Evolutionary conservation across 2,797 vertebrate species (phyloP).

Genomic region (Chloroceryle inda): DNA sequence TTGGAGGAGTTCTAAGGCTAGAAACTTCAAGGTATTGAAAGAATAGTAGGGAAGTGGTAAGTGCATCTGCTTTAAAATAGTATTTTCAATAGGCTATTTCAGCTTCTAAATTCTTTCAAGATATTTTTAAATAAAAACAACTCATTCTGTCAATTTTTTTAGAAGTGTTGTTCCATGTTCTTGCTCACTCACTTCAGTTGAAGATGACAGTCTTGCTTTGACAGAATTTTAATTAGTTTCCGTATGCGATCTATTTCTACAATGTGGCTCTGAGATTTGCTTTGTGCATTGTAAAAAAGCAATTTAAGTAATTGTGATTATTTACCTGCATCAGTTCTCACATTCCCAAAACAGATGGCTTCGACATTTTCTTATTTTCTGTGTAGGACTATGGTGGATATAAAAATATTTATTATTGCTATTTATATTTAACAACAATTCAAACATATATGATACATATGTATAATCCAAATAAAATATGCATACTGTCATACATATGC

Average conservation of each 20-base stretch:
- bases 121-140: constrained; percentile 52
- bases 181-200: constrained; percentile 41
- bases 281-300: constrained; percentile 27
- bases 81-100: not conserved
- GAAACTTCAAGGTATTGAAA: not conserved
- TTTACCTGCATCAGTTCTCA: constrained; percentile 63
- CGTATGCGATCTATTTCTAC: constrained; percentile 72
- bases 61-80: not conserved
- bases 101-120: not conserved
- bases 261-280: constrained; percentile 65
- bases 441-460: not conserved
- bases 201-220: constrained; percentile 65
- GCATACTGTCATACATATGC: not conserved
- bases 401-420: not conserved
- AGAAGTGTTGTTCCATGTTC: constrained; percentile 54
- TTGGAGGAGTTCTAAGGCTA: not conserved
- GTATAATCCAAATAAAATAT: not conserved
- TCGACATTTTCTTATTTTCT: constrained; percentile 20
- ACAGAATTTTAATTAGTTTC: constrained; percentile 81
- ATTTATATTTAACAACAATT: not conserved
- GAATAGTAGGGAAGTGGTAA: not conserved
- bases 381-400: not conserved
- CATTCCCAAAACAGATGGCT: constrained; percentile 60
- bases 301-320: constrained; percentile 64
- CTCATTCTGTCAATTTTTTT: constrained; percentile 44